A percentile compares a stretch with the other conserved stretches of the same genome.
These are phyloP conservation scores for Apostichopus leukothele DNA, from an alignment of 53 echinoderm and acorn worm species.

Conservation along the genomic window DNA sequence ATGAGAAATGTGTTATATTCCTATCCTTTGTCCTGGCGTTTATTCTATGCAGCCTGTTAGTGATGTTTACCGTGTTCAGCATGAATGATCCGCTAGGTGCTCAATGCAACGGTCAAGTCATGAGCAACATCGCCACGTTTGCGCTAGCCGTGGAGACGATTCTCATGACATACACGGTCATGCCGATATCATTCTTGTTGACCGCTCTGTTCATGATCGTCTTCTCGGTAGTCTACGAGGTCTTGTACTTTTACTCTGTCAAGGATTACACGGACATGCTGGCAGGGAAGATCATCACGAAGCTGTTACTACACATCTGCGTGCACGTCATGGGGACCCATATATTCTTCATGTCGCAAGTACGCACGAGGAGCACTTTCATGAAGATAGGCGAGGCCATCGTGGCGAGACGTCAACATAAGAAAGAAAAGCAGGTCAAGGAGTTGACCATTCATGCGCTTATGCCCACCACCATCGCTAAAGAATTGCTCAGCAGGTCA, in stretches of 20 bases:
- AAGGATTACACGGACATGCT: constrained; percentile 43
- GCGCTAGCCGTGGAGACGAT: constrained; percentile 88
- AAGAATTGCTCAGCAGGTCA: constrained; percentile 70
- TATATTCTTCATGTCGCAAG: constrained; percentile 97
- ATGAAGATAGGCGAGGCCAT: constrained; percentile 94
- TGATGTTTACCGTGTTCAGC: constrained; percentile 70
- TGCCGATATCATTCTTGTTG: constrained; percentile 85
- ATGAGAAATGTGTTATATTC: constrained; percentile 61
- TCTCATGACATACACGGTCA: constrained; percentile 95
- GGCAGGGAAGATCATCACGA: constrained; percentile 65
- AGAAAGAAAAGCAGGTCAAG: constrained; percentile 86
- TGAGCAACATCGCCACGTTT: constrained; percentile 91
- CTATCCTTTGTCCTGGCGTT: constrained; percentile 70
- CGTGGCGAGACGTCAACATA: constrained; percentile 74
- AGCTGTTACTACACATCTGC: constrained; percentile 92
- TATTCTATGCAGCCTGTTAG: constrained; percentile 67
- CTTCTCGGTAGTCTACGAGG: constrained; percentile 87
- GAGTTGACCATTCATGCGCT: constrained; percentile 90
- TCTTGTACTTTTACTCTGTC: constrained; percentile 70
- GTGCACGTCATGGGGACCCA: constrained; percentile 98
- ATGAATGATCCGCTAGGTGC: background rate
- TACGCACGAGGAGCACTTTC: constrained; percentile 94
- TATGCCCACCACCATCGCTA: constrained; percentile 84
- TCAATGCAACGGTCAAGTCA: constrained; percentile 49
- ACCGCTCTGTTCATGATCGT: constrained; percentile 65